A percentile compares a stretch with the other conserved stretches of the same genome.
Evolutionary conservation across 2,888 invertebrate genomes (phyloP).

Genomic region (Andrena dorsata): DNA sequence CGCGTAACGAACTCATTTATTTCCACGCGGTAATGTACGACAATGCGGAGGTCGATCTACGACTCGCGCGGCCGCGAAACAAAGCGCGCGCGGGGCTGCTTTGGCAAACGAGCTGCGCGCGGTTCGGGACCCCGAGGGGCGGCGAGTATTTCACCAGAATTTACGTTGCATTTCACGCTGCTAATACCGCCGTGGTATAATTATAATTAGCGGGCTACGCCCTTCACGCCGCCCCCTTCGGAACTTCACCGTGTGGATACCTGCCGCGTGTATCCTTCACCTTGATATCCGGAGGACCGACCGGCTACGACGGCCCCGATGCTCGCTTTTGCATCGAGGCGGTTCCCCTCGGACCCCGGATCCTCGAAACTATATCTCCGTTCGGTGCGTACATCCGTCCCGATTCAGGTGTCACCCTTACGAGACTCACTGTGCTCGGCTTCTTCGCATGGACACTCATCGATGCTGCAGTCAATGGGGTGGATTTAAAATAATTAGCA

Average conservation of each 20-base stretch:
- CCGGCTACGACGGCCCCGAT: conserved; percentile 43
- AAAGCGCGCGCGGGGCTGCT: conserved; percentile 53
- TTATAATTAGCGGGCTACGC: conserved; percentile 85
- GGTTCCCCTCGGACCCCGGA: not conserved
- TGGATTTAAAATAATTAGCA: too few species aligned
- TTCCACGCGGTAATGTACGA: conserved; percentile 57
- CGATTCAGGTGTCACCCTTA: too few species aligned
- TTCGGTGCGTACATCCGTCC: too few species aligned
- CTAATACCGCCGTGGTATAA: conserved; percentile 84
- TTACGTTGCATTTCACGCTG: conserved; percentile 84
- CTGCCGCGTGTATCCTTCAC: conserved; percentile 68
- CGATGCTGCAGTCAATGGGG: too few species aligned
- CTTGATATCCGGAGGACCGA: conserved; percentile 64
- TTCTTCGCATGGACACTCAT: too few species aligned
- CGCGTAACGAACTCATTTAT: conserved; percentile 64
- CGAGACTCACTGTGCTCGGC: too few species aligned
- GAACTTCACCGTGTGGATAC: conserved; percentile 60
- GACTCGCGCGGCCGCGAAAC: conserved; percentile 58
- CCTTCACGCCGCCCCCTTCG: conserved; percentile 82
- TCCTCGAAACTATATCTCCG: not conserved
- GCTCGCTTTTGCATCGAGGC: conserved; percentile 18
- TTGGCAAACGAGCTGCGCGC: conserved; percentile 66
- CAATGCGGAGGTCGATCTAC: conserved; percentile 64
- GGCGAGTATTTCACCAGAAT: conserved; percentile 81
- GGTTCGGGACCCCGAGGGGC: conserved; percentile 71